Base-by-base conservation (phyloP, 2,797 vertebrate species). In the Chromobotia macracanthus region DNA sequence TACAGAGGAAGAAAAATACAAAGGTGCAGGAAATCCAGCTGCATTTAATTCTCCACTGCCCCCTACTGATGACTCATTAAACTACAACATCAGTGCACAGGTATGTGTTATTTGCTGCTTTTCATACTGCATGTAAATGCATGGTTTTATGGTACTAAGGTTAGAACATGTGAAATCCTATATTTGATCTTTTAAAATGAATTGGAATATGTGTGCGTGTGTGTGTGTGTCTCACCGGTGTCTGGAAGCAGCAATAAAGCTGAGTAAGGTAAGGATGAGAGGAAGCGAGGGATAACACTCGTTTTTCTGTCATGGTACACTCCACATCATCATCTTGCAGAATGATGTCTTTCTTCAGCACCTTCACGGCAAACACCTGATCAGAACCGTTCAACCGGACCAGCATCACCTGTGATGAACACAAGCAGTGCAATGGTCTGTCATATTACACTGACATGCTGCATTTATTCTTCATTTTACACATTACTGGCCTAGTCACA, bases 331-430 rank as follows among this genome's bases (percentile, higher is more conserved):
- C 98, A 0, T 99, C 97, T 87, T 99, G 97, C 68, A 99, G 90
- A 84, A 99, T 99, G 69, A 99, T 95, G 18, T 99, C 97, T 88
- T 99, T 99, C 90, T 99, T 99, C 82, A 99, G 87, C 85, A 99
- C 94, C 89, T 99, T 99, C 82, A 99, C 94, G 0, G 98, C 98
- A 5, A 96, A 99, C 6, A 99, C 95, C 2, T 86, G 91, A 56
- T 95, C 94, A 0, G 88, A 92, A 38, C 89, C 84, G 15, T 96
- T 95, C 65, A 96, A 92, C 84, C 94, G 95, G 0, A 96, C 95
- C 75, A 99, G 91, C 98, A 99, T 97, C 90, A 99, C 98, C 98
- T 99, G 83, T 66, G 84, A 1, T 46, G 31, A 46, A 28, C 53
- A 19, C 23, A 38, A 11, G 3, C 7, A 4, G 25, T 61, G 15